Conservation (phyloP, 2,113 vertebrate species). For the Planiliza haematocheilus region DNA sequence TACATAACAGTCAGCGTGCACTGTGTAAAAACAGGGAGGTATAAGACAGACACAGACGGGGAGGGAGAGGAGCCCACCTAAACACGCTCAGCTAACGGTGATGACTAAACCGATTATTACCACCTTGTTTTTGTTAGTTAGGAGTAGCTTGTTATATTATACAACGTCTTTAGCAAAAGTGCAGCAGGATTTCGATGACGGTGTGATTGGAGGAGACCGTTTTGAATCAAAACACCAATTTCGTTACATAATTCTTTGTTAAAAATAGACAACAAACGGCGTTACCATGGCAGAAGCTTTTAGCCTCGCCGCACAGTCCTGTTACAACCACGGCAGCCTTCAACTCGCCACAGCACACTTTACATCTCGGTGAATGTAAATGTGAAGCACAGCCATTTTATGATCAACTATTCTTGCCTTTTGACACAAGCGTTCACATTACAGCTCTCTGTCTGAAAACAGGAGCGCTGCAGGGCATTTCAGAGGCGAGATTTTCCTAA, state of each 20-base stretch:
- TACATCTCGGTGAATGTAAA: background rate
- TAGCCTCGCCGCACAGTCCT: background rate
- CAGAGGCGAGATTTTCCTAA: background rate
- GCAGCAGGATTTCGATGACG: conserved; percentile 16
- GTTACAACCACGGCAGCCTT: background rate
- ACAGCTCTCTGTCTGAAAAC: too few relatives aligned
- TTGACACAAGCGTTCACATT: background rate
- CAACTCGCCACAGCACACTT: conserved; percentile 16
- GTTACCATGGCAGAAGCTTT: conserved; percentile 34
- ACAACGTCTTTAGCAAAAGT: conserved; percentile 22
- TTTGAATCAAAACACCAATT: conserved; percentile 39
- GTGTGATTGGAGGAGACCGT: conserved; percentile 28
- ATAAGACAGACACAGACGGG: conserved; percentile 46
- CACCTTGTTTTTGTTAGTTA: conserved; percentile 2
- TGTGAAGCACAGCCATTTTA: conserved; percentile 41
- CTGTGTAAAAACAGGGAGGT: conserved; percentile 49
- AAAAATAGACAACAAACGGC: conserved; percentile 52
- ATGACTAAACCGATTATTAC: conserved; percentile 15
- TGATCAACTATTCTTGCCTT: conserved; percentile 20
- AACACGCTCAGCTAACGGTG: conserved; percentile 2
- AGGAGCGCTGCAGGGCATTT: too few relatives aligned
- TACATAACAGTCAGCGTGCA: conserved; percentile 64
- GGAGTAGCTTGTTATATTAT: conserved; percentile 4
- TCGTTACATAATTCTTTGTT: conserved; percentile 47
- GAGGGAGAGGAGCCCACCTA: conserved; percentile 10